Conservation (phyloP, 2,888 invertebrate species). For the Metacarcinus magister region DNA sequence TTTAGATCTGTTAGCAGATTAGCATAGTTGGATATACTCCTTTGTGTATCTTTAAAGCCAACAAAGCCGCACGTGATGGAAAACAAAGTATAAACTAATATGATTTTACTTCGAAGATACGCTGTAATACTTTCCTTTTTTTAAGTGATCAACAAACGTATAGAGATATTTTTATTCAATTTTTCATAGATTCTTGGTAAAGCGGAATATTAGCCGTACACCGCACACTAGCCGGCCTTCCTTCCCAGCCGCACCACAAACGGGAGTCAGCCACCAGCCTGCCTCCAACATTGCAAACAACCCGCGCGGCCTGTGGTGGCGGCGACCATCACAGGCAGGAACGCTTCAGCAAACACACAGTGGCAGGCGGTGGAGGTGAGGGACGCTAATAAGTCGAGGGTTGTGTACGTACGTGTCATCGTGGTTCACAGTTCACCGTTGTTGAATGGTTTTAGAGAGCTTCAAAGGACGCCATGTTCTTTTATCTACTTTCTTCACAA, state of each 20-base stretch:
- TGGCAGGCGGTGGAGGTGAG: background rate
- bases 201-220: background rate
- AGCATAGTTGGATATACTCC: background rate
- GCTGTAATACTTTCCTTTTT: too few relatives aligned
- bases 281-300: background rate
- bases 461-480: background rate
- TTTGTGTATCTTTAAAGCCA: background rate
- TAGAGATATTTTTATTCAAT: too few relatives aligned
- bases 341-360: background rate
- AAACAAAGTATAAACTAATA: too few relatives aligned
- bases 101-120: too few relatives aligned
- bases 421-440: background rate
- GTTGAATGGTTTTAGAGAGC: background rate
- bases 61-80: background rate
- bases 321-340: background rate
- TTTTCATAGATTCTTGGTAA: too few relatives aligned
- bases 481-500: background rate
- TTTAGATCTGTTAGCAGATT: too few relatives aligned
- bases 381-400: background rate
- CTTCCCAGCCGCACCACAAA: background rate
- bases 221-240: background rate
- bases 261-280: background rate
- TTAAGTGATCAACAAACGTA: too few relatives aligned
- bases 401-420: background rate
- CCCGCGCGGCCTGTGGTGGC: background rate